These are phyloP conservation scores for Pogonognathellus flavescens DNA, from an alignment of 1,140 invertebrate species.

Conservation along the genomic window DNA sequence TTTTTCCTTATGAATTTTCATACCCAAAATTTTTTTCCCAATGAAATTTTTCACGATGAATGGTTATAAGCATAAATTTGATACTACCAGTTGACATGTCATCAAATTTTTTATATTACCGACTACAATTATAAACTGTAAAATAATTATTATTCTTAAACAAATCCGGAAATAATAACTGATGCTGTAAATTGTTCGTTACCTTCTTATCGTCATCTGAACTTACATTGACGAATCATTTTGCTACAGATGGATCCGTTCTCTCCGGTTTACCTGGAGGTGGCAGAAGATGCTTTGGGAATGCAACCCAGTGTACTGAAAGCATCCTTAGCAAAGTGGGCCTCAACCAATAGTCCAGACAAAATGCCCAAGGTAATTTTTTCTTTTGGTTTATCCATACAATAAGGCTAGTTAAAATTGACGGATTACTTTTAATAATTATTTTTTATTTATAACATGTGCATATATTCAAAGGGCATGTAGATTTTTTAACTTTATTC, in stretches of 20 bases:
- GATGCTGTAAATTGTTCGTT: neutral
- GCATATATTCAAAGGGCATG: too few species aligned
- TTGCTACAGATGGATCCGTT: conserved; percentile 69
- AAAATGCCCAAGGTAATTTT: conserved; percentile 69
- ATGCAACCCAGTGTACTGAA: conserved; percentile 69
- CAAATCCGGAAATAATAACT: neutral
- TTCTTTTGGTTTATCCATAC: too few species aligned
- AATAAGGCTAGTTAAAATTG: neutral
- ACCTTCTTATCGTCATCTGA: neutral
- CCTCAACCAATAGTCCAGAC: conserved; percentile 35
- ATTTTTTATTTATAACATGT: neutral
- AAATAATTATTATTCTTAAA: neutral
- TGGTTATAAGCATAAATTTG: too few species aligned
- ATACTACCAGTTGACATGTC: too few species aligned
- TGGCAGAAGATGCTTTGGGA: conserved; percentile 69
- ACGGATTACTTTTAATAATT: neutral
- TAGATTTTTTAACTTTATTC: too few species aligned
- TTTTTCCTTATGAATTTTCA: too few species aligned
- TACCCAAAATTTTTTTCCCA: too few species aligned
- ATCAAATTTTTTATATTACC: too few species aligned
- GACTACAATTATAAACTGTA: too few species aligned
- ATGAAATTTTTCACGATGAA: too few species aligned
- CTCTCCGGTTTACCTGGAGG: conserved; percentile 67
- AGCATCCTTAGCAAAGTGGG: conserved; percentile 65
- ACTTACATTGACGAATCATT: neutral